Evolutionary conservation across 2,797 vertebrate species (phyloP).

Genomic region (Parotocinclus haroldoi): DNA sequence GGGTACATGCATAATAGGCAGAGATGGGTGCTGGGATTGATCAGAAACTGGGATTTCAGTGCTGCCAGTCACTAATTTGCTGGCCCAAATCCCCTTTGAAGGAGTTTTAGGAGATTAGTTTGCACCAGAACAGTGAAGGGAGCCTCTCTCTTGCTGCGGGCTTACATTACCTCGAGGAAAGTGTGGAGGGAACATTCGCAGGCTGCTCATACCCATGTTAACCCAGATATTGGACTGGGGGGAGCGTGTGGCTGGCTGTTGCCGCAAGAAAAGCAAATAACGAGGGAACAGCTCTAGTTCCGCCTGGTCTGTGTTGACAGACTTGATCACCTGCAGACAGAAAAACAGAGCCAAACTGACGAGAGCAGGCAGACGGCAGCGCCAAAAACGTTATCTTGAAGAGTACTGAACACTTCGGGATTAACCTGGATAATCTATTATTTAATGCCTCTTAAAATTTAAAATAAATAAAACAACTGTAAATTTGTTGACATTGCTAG

Average conservation of each 20-base stretch:
- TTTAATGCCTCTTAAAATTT: too few relatives aligned
- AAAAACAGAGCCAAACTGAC: constrained; percentile 1
- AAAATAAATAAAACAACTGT: too few relatives aligned
- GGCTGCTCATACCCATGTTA: constrained; percentile 99
- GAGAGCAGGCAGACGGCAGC: neutral
- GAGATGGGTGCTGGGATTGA: constrained; percentile 25
- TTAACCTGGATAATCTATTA: neutral
- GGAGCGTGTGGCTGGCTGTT: constrained; percentile 88
- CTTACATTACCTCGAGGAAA: constrained; percentile 98
- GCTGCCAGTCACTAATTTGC: constrained; percentile 13
- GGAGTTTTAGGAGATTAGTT: constrained; percentile 43
- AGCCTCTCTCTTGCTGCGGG: constrained; percentile 90
- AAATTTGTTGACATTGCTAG: too few relatives aligned
- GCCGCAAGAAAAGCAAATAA: constrained; percentile 93
- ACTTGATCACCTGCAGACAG: constrained; percentile 82
- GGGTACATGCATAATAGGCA: constrained; percentile 16
- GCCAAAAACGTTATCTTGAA: neutral
- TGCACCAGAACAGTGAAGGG: constrained; percentile 23
- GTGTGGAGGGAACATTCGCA: constrained; percentile 94
- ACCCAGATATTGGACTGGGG: constrained; percentile 99
- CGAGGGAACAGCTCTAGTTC: constrained; percentile 94
- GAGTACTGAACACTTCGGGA: neutral
- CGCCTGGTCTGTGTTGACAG: constrained; percentile 75
- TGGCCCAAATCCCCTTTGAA: constrained; percentile 17
- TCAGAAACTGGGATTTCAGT: constrained; percentile 22